Evolutionary conservation across 2,797 vertebrate genomes (phyloP).

Genomic region (Brachyrhaphis roseni): DNA sequence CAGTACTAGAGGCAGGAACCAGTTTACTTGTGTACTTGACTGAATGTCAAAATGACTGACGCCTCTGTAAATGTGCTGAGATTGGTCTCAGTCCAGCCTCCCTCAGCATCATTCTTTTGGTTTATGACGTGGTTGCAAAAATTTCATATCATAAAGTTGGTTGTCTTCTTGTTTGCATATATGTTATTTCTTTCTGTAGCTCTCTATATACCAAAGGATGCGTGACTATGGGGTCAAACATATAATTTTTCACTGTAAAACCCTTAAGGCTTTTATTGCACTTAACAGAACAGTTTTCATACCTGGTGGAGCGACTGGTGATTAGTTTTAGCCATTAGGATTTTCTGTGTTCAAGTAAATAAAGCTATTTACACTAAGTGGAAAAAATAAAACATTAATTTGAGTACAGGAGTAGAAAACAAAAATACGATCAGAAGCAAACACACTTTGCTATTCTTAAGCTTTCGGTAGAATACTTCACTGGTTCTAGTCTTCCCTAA

Average conservation of each 20-base stretch:
- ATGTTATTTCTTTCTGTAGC: neutral
- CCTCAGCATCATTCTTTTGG: neutral
- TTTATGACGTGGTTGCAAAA: neutral
- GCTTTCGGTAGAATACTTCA: neutral
- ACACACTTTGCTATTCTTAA: neutral
- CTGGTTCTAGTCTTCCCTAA: neutral
- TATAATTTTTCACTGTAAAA: neutral
- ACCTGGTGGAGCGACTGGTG: neutral
- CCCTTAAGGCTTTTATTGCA: neutral
- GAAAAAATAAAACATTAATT: neutral
- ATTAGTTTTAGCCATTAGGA: neutral
- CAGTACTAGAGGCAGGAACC: neutral
- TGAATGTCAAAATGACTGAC: constrained; percentile 3
- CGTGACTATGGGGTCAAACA: neutral
- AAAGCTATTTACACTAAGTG: neutral
- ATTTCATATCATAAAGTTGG: neutral
- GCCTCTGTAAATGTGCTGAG: neutral
- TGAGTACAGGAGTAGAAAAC: neutral
- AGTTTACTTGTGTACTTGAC: constrained; percentile 1
- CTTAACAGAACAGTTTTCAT: neutral
- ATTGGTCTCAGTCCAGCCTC: constrained; percentile 7
- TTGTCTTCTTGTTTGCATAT: neutral
- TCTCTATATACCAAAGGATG: neutral
- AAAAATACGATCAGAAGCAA: neutral
- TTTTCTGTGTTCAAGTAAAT: neutral